phyloP scores from a whole-genome alignment of 1,140 invertebrate species.

The Dreissena rostriformis region DNA sequence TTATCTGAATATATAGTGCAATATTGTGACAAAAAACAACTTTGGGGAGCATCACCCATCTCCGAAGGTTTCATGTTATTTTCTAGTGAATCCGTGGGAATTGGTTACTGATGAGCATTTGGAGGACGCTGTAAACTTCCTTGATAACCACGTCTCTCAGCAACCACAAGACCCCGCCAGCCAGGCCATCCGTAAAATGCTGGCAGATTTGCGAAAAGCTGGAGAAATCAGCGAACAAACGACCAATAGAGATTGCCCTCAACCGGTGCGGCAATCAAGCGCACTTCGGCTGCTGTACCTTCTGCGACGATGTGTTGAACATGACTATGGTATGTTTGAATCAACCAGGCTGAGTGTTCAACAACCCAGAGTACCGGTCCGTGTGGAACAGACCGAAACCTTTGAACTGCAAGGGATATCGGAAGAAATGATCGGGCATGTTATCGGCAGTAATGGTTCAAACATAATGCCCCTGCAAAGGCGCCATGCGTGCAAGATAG shows the following conservation, averaged over 20 bases:
- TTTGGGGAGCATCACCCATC: no score
- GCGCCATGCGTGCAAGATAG: slow-evolving; percentile 2
- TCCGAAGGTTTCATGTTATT: no score
- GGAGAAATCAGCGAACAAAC: slow-evolving; percentile 11
- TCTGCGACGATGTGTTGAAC: slow-evolving; percentile 18
- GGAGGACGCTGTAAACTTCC: not conserved
- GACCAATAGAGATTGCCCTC: not conserved
- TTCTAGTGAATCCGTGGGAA: slow-evolving; percentile 15
- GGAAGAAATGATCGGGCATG: slow-evolving; percentile 8
- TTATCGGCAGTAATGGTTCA: not conserved
- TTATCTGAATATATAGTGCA: no score
- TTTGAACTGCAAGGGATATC: slow-evolving; percentile 9
- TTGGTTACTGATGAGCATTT: slow-evolving; percentile 12
- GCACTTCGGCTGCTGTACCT: slow-evolving; percentile 20
- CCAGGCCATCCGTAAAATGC: not conserved
- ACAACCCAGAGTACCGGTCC: not conserved
- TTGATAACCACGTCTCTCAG: slow-evolving; percentile 11
- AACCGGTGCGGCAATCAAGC: not conserved
- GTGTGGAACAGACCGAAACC: not conserved
- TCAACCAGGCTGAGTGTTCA: not conserved
- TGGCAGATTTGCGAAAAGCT: slow-evolving; percentile 15
- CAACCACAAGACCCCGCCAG: not conserved
- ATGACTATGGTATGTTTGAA: slow-evolving; percentile 10
- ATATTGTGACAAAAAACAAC: no score
- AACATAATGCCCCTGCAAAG: slow-evolving; percentile 24